phyloP scores from a whole-genome alignment of 53 echinoderm and acorn worm species.

The Paelopatides confundens region DNA sequence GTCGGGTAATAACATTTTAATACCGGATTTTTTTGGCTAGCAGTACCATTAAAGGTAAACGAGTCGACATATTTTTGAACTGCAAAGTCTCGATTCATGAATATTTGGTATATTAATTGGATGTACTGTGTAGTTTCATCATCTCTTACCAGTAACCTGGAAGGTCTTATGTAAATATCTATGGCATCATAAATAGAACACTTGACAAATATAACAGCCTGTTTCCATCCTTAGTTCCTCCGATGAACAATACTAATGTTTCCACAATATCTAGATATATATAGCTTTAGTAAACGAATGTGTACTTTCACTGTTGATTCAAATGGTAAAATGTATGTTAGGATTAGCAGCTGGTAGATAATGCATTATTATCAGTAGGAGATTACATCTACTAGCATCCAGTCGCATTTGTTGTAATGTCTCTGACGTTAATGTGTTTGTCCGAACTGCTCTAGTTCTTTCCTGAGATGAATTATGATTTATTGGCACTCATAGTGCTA shows the following conservation, averaged over 20 bases:
- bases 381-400: conserved; percentile 31
- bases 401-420: conserved; percentile 57
- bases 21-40: no score
- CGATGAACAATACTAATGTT: conserved; percentile 51
- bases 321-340: not conserved
- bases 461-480: conserved; percentile 71
- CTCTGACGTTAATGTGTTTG: conserved; percentile 70
- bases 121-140: conserved; percentile 45
- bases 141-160: conserved; percentile 72
- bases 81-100: conserved; percentile 61
- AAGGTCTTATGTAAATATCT: conserved; percentile 74
- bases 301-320: conserved; percentile 20
- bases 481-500: conserved; percentile 66
- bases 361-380: not conserved
- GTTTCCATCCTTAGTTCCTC: conserved; percentile 62
- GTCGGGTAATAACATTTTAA: no score
- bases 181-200: conserved; percentile 61
- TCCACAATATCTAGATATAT: conserved; percentile 66
- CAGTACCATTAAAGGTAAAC: no score
- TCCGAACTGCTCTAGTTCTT: conserved; percentile 62
- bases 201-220: conserved; percentile 69
- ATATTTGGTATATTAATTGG: conserved; percentile 40
- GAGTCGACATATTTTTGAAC: no score
- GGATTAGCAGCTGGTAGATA: conserved; percentile 30
- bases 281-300: conserved; percentile 48